phyloP scores from a whole-genome alignment of 2,113 vertebrate genomes.

The Nothocercus julius region DNA sequence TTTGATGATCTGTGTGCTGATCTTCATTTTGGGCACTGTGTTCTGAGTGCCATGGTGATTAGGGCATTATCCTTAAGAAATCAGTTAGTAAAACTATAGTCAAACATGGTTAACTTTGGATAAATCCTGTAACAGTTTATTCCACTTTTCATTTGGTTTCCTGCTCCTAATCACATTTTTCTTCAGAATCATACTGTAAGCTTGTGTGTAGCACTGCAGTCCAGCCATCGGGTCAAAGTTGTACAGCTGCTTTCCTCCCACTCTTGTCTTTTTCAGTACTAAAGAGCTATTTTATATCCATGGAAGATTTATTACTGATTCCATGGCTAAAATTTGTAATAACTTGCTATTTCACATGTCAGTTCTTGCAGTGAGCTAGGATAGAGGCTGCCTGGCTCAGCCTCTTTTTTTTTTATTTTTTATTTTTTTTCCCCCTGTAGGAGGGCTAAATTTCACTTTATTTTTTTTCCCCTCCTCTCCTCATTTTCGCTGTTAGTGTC shows the following conservation, averaged over 20 bases:
- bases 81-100: not conserved
- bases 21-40: accelerated
- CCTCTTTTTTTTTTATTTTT: not conserved
- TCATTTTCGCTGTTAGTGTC: not conserved
- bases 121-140: not conserved
- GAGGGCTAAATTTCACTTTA: not conserved
- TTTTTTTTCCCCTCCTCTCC: not conserved
- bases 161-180: not conserved
- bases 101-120: not conserved
- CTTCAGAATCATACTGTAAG: not conserved
- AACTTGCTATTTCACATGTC: not conserved
- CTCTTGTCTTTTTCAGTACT: not conserved
- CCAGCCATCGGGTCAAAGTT: not conserved
- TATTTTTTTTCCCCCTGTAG: too few relatives aligned
- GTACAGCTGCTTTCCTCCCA: not conserved
- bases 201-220: not conserved
- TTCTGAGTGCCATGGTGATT: not conserved
- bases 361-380: not conserved
- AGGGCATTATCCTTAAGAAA: not conserved
- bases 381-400: not conserved
- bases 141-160: not conserved
- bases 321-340: not conserved
- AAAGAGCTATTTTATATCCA: not conserved
- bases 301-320: not conserved
- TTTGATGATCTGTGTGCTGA: not conserved